Evolutionary conservation across 1,140 invertebrate genomes (phyloP), one percentile per base, ranked within the genome.

Genomic region (Luehdorfia chinensis): DNA sequence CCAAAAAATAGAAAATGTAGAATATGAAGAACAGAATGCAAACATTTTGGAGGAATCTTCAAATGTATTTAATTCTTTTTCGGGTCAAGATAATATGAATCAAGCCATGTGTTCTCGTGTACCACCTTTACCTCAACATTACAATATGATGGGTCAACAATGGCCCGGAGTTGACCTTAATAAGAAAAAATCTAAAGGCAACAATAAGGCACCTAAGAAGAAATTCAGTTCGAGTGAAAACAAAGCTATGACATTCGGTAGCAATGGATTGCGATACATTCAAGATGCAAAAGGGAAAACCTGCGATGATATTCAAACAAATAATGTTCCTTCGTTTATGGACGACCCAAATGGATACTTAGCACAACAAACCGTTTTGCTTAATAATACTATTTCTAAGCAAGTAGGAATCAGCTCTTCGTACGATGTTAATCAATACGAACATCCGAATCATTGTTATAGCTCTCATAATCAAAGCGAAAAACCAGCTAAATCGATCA

Each of bases 291-390:
- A 86, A 66, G 53, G 54, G 15, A 73, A 64, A 51, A 31, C 49
- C 9, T 63, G 58, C 54, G 81, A 81, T 39, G 79, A 83, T 25
- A 55, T 68, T 2, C 41, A 67, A 2, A 62, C 55, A 47, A 75
- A 75, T 45, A 71, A 69, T 49, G 73, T 84, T 12, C 87, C 85
- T 7, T 88, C 87, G 1, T 96, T 96, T 65, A 91, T 96, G 87
- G 95, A 97, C 57, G 95, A 97, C 80, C 94, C 95, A 0, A 95
- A 92, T 68, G 95, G 94, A 2, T 97, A 96, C 85, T 81, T 97
- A 44, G 93, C 94, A 2, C 94, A 96, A 65, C 95, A 96, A 68
- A 96, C 94, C 1, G 93, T 93, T 15, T 67, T 96, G 47, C 65
- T 96, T 15, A 95, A 96, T 58, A 95, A 91, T 67, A 94, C 94